These are phyloP conservation scores for Tachina grossa DNA, from an alignment of 2,888 invertebrate genomes.

Conservation along the genomic window DNA sequence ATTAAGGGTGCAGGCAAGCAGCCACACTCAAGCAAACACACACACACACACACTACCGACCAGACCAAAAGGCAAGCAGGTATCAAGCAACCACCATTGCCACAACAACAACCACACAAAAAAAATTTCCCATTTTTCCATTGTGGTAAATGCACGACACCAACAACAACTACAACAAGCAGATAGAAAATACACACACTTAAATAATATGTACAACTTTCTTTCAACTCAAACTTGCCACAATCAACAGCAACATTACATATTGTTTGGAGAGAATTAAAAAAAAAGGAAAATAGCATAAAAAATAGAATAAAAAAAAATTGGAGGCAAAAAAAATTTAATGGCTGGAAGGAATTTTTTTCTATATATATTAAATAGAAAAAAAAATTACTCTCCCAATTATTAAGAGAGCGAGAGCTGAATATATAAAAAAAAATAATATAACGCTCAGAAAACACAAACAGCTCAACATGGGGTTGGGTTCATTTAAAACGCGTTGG, in stretches of 20 bases:
- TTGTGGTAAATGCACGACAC: conserved; percentile 78
- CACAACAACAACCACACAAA: conserved; percentile 82
- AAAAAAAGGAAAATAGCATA: conserved; percentile 45
- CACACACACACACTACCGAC: conserved; percentile 46
- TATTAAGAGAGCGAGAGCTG: conserved; percentile 39
- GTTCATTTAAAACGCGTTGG: too few relatives aligned
- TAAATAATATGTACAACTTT: too few relatives aligned
- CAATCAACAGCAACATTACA: conserved; percentile 58
- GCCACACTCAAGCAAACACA: conserved; percentile 54
- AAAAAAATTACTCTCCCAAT: conserved; percentile 42
- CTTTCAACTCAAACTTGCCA: conserved; percentile 59
- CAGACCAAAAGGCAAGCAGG: conserved; percentile 75
- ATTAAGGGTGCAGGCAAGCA: conserved; percentile 77
- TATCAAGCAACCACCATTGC: conserved; percentile 82
- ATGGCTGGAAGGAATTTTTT: conserved; percentile 33
- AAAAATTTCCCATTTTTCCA: conserved; percentile 83
- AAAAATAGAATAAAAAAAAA: conserved; percentile 49
- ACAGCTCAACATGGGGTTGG: conserved; percentile 68
- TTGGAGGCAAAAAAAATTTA: conserved; percentile 30
- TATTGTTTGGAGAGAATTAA: conserved; percentile 50
- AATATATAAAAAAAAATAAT: background rate
- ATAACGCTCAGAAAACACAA: conserved; percentile 28
- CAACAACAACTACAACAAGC: conserved; percentile 60
- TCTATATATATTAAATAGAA: background rate
- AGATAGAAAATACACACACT: conserved; percentile 60